Conservation (phyloP, 2,888 invertebrate genomes). For the Drosophila setosimentum region DNA sequence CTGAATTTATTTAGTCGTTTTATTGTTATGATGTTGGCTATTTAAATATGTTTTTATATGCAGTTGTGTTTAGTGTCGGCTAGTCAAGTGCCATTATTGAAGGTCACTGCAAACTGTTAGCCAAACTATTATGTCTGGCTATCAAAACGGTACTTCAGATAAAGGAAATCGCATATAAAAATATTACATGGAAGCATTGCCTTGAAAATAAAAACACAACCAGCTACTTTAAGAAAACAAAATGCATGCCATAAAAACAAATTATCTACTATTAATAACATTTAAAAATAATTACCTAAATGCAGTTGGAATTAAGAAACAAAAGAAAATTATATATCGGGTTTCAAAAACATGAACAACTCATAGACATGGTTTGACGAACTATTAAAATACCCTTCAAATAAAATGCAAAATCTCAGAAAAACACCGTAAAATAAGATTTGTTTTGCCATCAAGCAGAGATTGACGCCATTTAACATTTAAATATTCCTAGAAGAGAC, state of each 20-base stretch:
- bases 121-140: conserved; percentile 59
- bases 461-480: conserved; percentile 10
- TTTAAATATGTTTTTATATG: conserved; percentile 43
- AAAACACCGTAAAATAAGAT: neutral
- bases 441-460: conserved; percentile 3
- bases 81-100: conserved; percentile 33
- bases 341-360: neutral
- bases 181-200: neutral
- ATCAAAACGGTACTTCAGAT: conserved; percentile 37
- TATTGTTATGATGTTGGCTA: conserved; percentile 54
- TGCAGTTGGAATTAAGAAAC: neutral
- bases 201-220: neutral
- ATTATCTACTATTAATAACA: neutral
- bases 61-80: conserved; percentile 23
- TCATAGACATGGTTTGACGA: neutral
- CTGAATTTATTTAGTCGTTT: conserved; percentile 22
- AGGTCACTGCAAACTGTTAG: conserved; percentile 53
- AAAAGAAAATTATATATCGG: neutral
- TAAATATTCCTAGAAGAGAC: conserved; percentile 6
- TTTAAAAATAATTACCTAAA: neutral
- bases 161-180: conserved; percentile 12
- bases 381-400: neutral
- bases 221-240: neutral
- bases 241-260: neutral
- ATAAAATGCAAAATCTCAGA: neutral